phyloP scores from a whole-genome alignment of 2,888 invertebrate species.

The Uropetala carovei region DNA sequence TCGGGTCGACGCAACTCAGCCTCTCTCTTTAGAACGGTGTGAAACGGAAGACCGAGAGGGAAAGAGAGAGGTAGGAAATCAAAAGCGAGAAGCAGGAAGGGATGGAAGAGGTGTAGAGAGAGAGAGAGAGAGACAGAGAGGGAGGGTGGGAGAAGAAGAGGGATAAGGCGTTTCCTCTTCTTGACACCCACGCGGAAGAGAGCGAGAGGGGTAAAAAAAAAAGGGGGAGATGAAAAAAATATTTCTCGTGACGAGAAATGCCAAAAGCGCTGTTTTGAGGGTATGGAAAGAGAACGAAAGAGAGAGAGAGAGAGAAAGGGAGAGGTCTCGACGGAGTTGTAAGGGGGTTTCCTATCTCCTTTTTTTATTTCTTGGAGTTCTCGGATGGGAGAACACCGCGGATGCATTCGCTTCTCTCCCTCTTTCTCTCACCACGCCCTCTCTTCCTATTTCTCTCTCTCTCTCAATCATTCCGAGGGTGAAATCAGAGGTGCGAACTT shows the following conservation, averaged over 20 bases:
- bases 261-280: background rate
- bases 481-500: no score
- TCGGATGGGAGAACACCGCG: no score
- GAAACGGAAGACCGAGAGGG: background rate
- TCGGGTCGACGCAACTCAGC: background rate
- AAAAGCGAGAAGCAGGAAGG: background rate
- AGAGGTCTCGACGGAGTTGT: no score
- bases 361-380: no score
- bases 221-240: background rate
- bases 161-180: background rate
- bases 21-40: background rate
- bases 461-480: no score
- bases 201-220: background rate
- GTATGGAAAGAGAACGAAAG: background rate
- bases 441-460: no score
- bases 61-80: background rate
- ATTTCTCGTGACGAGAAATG: background rate
- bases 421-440: no score
- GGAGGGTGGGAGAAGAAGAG: conserved; percentile 34
- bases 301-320: background rate
- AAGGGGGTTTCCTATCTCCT: no score
- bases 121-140: background rate
- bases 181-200: conserved; percentile 18
- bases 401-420: no score
- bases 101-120: background rate